These are phyloP conservation scores for Isaurus tuberculatus DNA, from an alignment of 92 coral and sea anemone species.

Conservation along the genomic window DNA sequence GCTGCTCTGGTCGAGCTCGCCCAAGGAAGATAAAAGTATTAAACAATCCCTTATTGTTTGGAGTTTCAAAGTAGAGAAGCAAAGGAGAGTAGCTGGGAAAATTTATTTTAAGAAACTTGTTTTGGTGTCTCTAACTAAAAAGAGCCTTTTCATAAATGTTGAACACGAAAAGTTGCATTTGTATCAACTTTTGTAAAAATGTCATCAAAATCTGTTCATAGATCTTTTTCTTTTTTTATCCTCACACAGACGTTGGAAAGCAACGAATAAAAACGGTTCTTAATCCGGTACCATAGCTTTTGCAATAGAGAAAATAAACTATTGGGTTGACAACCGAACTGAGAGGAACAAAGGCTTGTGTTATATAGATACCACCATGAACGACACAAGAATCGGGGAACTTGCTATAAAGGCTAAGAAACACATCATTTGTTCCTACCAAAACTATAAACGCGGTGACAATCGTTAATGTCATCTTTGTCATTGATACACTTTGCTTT, in stretches of 20 bases:
- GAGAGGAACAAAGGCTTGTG: constrained; percentile 26
- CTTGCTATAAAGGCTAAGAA: neutral
- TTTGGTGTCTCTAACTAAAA: too few relatives aligned
- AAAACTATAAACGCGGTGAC: constrained; percentile 17
- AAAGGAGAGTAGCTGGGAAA: too few relatives aligned
- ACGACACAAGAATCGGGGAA: constrained; percentile 15
- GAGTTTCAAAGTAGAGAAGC: neutral
- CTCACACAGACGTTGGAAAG: too few relatives aligned
- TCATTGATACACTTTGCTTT: constrained; percentile 25
- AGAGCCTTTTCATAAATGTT: too few relatives aligned
- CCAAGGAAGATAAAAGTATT: neutral
- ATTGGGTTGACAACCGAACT: constrained; percentile 30
- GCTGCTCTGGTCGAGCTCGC: neutral
- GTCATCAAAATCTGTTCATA: too few relatives aligned
- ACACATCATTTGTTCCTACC: constrained; percentile 30
- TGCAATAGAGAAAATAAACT: constrained; percentile 35
- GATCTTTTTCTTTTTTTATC: too few relatives aligned
- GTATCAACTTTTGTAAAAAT: too few relatives aligned
- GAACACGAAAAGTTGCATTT: too few relatives aligned
- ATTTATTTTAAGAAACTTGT: too few relatives aligned
- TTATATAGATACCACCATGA: constrained; percentile 11
- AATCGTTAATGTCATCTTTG: constrained; percentile 35
- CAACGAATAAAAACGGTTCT: constrained; percentile 30
- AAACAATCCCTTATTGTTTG: too few relatives aligned
- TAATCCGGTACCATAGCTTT: constrained; percentile 36